Evolutionary conservation across 1,140 invertebrate genomes (phyloP).

Genomic region (Tetraneura akinire): DNA sequence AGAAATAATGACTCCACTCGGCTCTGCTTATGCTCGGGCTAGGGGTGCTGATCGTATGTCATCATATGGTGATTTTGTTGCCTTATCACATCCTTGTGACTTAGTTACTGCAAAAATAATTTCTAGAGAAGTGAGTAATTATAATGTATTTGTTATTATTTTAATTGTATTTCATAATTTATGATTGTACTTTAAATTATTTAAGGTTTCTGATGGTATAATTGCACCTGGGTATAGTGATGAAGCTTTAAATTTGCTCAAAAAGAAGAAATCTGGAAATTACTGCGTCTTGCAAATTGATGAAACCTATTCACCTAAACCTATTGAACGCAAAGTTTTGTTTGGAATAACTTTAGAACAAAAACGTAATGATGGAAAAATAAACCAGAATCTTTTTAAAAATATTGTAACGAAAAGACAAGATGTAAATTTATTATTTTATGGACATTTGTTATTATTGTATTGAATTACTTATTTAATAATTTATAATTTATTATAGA

Average conservation of each 20-base stretch:
- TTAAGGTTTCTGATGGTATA: constrained; percentile 89
- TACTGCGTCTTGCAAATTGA: constrained; percentile 96
- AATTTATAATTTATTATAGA: constrained; percentile 57
- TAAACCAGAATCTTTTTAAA: constrained; percentile 75
- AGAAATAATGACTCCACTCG: constrained; percentile 78
- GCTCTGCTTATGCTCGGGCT: constrained; percentile 91
- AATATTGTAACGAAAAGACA: constrained; percentile 81
- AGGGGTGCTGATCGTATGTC: constrained; percentile 98
- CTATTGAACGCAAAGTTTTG: constrained; percentile 81
- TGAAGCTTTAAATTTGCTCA: constrained; percentile 84
- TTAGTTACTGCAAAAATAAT: constrained; percentile 67
- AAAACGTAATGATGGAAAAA: constrained; percentile 84
- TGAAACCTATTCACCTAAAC: constrained; percentile 76
- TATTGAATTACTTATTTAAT: not conserved
- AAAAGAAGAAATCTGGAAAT: constrained; percentile 91
- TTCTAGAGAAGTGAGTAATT: constrained; percentile 64
- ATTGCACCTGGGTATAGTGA: constrained; percentile 78
- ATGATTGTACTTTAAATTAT: not conserved
- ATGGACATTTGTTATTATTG: not conserved
- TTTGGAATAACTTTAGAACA: constrained; percentile 93
- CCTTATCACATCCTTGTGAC: constrained; percentile 91
- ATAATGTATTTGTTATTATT: not conserved
- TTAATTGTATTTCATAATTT: not conserved
- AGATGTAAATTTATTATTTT: constrained; percentile 59
- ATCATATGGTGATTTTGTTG: constrained; percentile 97